These are phyloP conservation scores for Genyomyrus donnyi DNA, from an alignment of 2,113 vertebrate species.

Conservation along the genomic window DNA sequence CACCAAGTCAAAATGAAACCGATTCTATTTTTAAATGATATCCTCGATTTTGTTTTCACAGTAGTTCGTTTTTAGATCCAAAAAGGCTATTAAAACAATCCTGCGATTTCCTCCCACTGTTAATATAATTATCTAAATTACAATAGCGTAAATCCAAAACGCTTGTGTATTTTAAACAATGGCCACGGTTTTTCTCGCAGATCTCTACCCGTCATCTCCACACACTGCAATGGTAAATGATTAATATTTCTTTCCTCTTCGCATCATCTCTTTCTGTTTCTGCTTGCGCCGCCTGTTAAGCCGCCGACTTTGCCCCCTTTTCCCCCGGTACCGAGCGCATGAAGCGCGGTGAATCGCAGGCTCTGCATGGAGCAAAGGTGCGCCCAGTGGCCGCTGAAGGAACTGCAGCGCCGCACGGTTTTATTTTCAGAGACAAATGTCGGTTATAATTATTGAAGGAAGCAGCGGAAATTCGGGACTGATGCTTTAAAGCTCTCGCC, in stretches of 20 bases:
- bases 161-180: neutral
- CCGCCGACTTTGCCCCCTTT: neutral
- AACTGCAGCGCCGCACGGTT: neutral
- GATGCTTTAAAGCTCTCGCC: neutral
- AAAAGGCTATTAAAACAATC: neutral
- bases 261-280: neutral
- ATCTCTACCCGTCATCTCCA: neutral
- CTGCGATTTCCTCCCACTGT: neutral
- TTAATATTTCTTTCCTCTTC: neutral
- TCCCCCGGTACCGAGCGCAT: neutral
- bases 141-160: neutral
- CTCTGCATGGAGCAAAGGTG: neutral
- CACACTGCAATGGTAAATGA: neutral
- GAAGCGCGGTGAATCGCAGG: neutral
- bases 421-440: conserved; percentile 1
- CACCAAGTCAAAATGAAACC: neutral
- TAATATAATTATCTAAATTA: neutral
- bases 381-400: neutral
- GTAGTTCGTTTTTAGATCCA: neutral
- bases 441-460: neutral
- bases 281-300: neutral
- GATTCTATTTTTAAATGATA: neutral
- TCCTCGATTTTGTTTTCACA: neutral
- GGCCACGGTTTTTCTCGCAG: neutral
- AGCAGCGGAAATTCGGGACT: neutral